phyloP scores from a whole-genome alignment of 2,888 invertebrate species.

The Zelleria hepariella region DNA sequence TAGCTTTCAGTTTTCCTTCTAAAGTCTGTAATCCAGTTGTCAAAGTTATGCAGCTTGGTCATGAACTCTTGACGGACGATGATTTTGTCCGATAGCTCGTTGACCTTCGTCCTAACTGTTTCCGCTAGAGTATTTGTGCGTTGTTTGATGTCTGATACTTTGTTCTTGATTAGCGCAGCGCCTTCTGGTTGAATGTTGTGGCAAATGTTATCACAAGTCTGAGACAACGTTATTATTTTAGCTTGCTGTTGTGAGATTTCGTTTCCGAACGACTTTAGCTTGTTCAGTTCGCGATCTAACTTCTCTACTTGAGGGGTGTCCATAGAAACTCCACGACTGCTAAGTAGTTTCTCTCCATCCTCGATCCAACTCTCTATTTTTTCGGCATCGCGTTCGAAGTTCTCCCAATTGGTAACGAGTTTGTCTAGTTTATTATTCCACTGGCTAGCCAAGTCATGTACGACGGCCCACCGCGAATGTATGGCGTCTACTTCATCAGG shows the following conservation, averaged over 20 bases:
- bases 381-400: slow-evolving; percentile 82
- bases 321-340: slow-evolving; percentile 71
- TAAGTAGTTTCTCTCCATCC: slow-evolving; percentile 75
- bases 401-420: slow-evolving; percentile 84
- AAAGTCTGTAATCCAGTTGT: slow-evolving; percentile 84
- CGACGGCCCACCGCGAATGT: slow-evolving; percentile 86
- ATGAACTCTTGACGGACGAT: slow-evolving; percentile 87
- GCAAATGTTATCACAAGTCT: slow-evolving; percentile 84
- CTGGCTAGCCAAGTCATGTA: slow-evolving; percentile 85
- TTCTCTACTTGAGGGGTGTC: slow-evolving; percentile 82
- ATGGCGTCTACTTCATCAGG: slow-evolving; percentile 89
- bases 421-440: slow-evolving; percentile 84
- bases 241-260: slow-evolving; percentile 90
- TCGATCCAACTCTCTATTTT: slow-evolving; percentile 85
- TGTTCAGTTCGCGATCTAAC: slow-evolving; percentile 81
- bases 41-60: slow-evolving; percentile 82
- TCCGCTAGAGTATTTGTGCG: slow-evolving; percentile 84
- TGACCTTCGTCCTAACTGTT: slow-evolving; percentile 80
- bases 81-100: slow-evolving; percentile 85
- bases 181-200: slow-evolving; percentile 85
- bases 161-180: slow-evolving; percentile 77
- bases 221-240: slow-evolving; percentile 83
- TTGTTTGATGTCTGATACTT: slow-evolving; percentile 80
- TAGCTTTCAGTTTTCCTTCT: slow-evolving; percentile 80
- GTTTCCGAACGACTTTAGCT: slow-evolving; percentile 85